Percentiles rank a stretch among this genome's conserved stretches.
These are phyloP conservation scores for Andrena haemorrhoa DNA, from an alignment of 2,888 invertebrate genomes.

Conservation along the genomic window DNA sequence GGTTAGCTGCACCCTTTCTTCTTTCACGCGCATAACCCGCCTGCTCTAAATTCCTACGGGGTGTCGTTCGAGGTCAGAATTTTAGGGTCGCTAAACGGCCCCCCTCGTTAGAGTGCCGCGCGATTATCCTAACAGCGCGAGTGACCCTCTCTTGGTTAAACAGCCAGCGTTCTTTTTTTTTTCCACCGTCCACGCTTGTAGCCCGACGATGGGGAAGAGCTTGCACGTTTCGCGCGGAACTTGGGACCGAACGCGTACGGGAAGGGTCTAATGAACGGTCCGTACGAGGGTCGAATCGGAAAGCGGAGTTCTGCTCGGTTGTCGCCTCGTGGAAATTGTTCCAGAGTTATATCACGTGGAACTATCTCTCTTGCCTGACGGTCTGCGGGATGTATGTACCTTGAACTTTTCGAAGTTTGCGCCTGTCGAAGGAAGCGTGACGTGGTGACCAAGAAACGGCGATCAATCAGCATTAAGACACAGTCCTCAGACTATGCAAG, in stretches of 20 bases:
- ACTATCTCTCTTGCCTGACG: conserved; percentile 49
- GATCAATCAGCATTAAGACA: conserved; percentile 57
- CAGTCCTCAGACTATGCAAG: not conserved
- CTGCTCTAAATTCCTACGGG: not conserved
- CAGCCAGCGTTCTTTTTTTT: not conserved
- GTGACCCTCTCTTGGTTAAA: conserved; percentile 20
- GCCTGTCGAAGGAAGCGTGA: conserved; percentile 45
- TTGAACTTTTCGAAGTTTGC: conserved; percentile 62
- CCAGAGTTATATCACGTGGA: conserved; percentile 56
- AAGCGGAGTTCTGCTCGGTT: conserved; percentile 52
- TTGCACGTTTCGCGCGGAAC: conserved; percentile 42
- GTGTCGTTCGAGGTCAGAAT: not conserved
- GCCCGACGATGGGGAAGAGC: conserved; percentile 26
- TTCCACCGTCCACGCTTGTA: conserved; percentile 6
- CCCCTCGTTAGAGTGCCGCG: not conserved
- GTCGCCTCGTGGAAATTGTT: conserved; percentile 62
- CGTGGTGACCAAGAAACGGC: conserved; percentile 50
- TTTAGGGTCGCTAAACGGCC: not conserved
- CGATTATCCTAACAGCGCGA: conserved; percentile 12
- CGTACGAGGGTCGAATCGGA: conserved; percentile 66
- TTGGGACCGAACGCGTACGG: conserved; percentile 44
- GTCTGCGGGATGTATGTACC: conserved; percentile 51
- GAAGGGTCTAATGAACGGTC: conserved; percentile 69
- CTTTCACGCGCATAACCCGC: not conserved
- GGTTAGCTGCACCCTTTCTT: not conserved